Conservation (phyloP, 2,888 invertebrate species). For the Nasonia oneida region DNA sequence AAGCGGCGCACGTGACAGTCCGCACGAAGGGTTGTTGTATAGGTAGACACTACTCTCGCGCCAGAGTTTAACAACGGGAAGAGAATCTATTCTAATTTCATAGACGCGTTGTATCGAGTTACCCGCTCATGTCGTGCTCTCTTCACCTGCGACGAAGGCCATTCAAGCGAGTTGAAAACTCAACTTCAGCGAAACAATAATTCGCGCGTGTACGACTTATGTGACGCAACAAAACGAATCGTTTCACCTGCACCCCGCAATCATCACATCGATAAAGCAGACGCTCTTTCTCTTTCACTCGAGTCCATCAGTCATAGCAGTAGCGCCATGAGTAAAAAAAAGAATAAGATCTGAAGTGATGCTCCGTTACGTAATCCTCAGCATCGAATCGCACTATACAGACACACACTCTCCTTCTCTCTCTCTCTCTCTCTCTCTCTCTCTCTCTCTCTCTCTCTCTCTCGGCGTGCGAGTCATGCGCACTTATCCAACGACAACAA, state of each 20-base stretch:
- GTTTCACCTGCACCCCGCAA: background rate
- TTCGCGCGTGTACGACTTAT: background rate
- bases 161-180: background rate
- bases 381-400: background rate
- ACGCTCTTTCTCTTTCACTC: background rate
- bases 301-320: no score
- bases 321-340: background rate
- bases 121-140: no score
- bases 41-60: background rate
- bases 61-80: background rate
- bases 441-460: no score
- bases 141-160: no score
- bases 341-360: background rate
- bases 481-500: slow-evolving; percentile 49
- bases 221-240: background rate
- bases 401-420: no score
- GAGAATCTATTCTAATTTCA: background rate
- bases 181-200: no score
- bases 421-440: no score
- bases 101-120: background rate
- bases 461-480: slow-evolving; percentile 10
- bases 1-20: background rate
- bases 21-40: background rate
- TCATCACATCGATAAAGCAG: background rate
- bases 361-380: background rate